These are phyloP conservation scores for Leptinotarsa haldemani DNA, from an alignment of 2,888 invertebrate genomes.

Conservation along the genomic window DNA sequence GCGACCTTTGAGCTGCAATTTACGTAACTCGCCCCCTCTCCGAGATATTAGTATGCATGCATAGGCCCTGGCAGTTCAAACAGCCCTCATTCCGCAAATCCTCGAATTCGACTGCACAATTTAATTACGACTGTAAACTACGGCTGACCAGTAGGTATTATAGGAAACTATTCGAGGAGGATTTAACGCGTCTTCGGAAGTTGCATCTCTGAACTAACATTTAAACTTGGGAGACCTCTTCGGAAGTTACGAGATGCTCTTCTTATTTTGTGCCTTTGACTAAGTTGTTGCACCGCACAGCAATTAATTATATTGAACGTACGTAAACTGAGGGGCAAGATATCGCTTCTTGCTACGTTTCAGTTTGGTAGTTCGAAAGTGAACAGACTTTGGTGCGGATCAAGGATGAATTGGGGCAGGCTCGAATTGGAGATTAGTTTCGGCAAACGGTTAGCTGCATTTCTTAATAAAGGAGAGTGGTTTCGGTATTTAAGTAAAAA, in stretches of 20 bases:
- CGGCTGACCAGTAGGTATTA: conserved; percentile 65
- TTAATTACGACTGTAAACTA: conserved; percentile 63
- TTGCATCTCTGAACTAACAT: conserved; percentile 59
- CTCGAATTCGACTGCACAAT: conserved; percentile 63
- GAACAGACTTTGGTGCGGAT: conserved; percentile 18
- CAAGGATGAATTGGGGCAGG: conserved; percentile 10
- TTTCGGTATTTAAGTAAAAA: too few species aligned
- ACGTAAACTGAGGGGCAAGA: conserved; percentile 33
- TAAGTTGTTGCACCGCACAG: conserved; percentile 44
- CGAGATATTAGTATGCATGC: conserved; percentile 61
- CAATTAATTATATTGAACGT: conserved; percentile 46
- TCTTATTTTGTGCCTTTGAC: conserved; percentile 45
- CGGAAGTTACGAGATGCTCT: conserved; percentile 40
- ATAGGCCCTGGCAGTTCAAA: conserved; percentile 60
- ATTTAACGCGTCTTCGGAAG: conserved; percentile 63
- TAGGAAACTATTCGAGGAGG: conserved; percentile 64
- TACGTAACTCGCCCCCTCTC: conserved; percentile 57
- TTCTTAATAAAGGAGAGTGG: too few species aligned
- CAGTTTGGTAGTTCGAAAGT: conserved; percentile 37
- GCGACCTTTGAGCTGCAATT: conserved; percentile 54
- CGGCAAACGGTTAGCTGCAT: too few species aligned
- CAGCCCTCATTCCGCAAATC: conserved; percentile 54
- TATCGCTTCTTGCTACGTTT: conserved; percentile 41
- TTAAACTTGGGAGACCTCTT: conserved; percentile 52
- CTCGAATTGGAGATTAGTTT: conserved; percentile 7